phyloP scores from a whole-genome alignment of 2,797 vertebrate species.

The Chelon auratus region DNA sequence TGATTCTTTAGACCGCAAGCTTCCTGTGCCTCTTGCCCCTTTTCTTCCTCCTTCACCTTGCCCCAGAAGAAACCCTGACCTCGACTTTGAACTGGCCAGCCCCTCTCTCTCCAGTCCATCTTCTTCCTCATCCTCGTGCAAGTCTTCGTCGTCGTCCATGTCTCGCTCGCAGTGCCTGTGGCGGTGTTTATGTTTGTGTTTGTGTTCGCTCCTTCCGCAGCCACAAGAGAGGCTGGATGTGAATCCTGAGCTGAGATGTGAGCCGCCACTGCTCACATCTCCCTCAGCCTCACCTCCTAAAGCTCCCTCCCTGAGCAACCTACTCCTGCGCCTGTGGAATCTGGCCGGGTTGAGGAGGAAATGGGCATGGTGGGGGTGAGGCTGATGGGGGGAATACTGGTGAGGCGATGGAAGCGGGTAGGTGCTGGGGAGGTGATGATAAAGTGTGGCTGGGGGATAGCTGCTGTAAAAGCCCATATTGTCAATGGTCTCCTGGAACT shows the following conservation, averaged over 20 bases:
- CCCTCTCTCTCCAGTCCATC: conserved; percentile 61
- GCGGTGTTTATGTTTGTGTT: conserved; percentile 92
- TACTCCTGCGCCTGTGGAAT: conserved; percentile 95
- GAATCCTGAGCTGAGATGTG: conserved; percentile 84
- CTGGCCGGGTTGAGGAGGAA: conserved; percentile 95
- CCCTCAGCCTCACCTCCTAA: conserved; percentile 80
- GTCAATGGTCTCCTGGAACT: conserved; percentile 85
- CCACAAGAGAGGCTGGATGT: conserved; percentile 89
- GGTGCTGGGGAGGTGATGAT: conserved; percentile 89
- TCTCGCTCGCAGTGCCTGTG: conserved; percentile 91
- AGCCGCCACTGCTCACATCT: conserved; percentile 79
- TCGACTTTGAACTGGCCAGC: conserved; percentile 55
- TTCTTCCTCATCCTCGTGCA: conserved; percentile 70
- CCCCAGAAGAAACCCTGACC: conserved; percentile 66
- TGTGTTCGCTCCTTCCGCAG: conserved; percentile 87
- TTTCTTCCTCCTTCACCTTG: conserved; percentile 66
- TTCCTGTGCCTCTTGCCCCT: conserved; percentile 69
- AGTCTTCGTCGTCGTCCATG: conserved; percentile 72
- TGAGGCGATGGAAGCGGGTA: conserved; percentile 87
- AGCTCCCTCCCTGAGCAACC: conserved; percentile 89
- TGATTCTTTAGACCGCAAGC: conserved; percentile 84
- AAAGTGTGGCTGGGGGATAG: conserved; percentile 89
- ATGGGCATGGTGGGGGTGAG: conserved; percentile 94
- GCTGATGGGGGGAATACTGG: conserved; percentile 88
- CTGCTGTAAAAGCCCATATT: conserved; percentile 94